These are phyloP conservation scores for Oeneis ivallda DNA, from an alignment of 2,888 invertebrate genomes.

Conservation along the genomic window DNA sequence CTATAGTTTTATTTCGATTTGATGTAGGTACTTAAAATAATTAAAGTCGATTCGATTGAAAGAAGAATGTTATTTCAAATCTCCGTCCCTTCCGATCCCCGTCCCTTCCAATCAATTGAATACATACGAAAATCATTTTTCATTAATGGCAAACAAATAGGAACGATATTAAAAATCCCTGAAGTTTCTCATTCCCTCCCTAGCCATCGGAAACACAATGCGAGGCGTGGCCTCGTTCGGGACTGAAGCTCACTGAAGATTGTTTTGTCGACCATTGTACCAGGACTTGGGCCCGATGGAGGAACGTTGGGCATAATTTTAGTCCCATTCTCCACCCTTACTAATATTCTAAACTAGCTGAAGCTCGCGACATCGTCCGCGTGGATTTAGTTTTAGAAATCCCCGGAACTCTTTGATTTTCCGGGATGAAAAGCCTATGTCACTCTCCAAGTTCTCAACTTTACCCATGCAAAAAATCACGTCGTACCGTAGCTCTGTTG, in stretches of 20 bases:
- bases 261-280: background rate
- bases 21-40: too few relatives aligned
- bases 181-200: conserved; percentile 1
- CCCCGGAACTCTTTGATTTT: too few relatives aligned
- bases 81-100: background rate
- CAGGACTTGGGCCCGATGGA: background rate
- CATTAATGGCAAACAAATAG: background rate
- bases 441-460: too few relatives aligned
- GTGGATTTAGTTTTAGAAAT: too few relatives aligned
- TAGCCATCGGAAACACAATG: background rate
- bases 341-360: too few relatives aligned
- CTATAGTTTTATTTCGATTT: too few relatives aligned
- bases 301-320: conserved; percentile 3
- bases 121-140: background rate
- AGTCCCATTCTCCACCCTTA: too few relatives aligned
- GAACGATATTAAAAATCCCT: conserved; percentile 4
- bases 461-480: too few relatives aligned
- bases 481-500: too few relatives aligned
- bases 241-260: conserved; percentile 12
- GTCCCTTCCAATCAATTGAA: background rate
- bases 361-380: too few relatives aligned
- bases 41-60: background rate
- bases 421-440: too few relatives aligned
- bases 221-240: background rate
- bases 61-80: background rate